A percentile compares a stretch with the other conserved stretches of the same genome.
phyloP scores from a whole-genome alignment of 2,113 vertebrate species.

The Oxygymnocypris stewartii region DNA sequence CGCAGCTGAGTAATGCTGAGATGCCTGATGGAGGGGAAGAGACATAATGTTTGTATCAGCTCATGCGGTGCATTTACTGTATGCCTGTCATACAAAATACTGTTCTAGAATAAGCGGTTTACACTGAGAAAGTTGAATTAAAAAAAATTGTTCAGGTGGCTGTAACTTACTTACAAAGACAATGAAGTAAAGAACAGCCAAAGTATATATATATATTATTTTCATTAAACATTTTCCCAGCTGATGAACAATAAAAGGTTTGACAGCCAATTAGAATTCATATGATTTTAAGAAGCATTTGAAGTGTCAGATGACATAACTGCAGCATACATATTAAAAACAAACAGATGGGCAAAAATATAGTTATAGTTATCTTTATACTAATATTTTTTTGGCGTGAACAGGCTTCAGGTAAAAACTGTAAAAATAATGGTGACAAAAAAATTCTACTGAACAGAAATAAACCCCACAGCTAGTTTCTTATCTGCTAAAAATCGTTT shows the following conservation, averaged over 20 bases:
- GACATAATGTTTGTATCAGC: constrained; percentile 16
- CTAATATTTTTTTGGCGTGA: neutral
- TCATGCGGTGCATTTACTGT: neutral
- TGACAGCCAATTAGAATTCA: neutral
- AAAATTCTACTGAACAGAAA: neutral
- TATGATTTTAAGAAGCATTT: neutral
- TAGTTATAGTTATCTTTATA: neutral
- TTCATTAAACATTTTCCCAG: neutral
- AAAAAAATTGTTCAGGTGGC: neutral
- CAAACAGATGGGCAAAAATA: neutral
- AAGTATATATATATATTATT: neutral
- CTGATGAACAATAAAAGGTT: neutral
- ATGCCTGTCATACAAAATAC: neutral
- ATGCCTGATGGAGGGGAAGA: constrained; percentile 26
- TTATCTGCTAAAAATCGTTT: neutral
- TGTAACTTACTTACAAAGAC: neutral
- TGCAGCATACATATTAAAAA: neutral
- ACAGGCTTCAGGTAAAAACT: too few species aligned
- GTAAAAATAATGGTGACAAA: neutral
- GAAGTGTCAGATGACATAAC: neutral
- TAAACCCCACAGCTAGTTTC: neutral
- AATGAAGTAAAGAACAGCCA: neutral
- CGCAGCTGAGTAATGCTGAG: constrained; percentile 33
- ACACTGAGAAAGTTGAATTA: neutral
- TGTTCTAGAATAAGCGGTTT: neutral